phyloP scores from a whole-genome alignment of 2,113 vertebrate genomes.

The Chaetura pelagica region DNA sequence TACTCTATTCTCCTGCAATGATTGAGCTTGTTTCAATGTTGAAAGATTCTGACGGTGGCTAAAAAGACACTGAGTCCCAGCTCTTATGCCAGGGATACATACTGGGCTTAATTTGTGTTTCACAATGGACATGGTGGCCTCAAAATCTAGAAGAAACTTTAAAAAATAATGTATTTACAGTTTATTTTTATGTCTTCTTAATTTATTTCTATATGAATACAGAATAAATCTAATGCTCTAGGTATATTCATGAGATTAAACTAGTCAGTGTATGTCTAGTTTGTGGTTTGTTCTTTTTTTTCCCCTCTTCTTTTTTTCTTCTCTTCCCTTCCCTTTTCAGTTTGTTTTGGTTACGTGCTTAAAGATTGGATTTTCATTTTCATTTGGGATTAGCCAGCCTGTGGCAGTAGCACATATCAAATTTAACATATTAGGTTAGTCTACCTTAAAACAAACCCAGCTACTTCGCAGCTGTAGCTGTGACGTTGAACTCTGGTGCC shows the following conservation, averaged over 20 bases:
- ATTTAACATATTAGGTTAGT: background rate
- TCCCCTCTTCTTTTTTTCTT: background rate
- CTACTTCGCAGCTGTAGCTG: background rate
- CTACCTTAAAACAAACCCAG: background rate
- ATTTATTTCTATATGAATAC: background rate
- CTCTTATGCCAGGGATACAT: background rate
- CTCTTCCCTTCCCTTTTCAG: background rate
- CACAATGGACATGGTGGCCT: background rate
- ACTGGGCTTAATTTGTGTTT: background rate
- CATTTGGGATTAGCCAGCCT: background rate
- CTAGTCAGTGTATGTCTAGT: background rate
- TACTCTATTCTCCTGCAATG: background rate
- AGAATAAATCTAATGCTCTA: background rate
- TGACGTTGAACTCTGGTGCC: background rate
- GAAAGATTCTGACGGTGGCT: background rate
- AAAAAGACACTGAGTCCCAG: background rate
- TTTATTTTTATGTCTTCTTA: background rate
- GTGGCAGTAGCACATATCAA: rapidly evolving
- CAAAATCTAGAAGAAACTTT: background rate
- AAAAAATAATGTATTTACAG: background rate
- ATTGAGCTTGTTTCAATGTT: background rate
- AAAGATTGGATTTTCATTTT: background rate
- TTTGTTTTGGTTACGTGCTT: background rate
- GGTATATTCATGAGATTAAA: background rate
- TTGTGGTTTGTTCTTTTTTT: background rate